Base-by-base conservation (phyloP, 2,797 vertebrate genomes). In the Dermochelys coriacea region DNA sequence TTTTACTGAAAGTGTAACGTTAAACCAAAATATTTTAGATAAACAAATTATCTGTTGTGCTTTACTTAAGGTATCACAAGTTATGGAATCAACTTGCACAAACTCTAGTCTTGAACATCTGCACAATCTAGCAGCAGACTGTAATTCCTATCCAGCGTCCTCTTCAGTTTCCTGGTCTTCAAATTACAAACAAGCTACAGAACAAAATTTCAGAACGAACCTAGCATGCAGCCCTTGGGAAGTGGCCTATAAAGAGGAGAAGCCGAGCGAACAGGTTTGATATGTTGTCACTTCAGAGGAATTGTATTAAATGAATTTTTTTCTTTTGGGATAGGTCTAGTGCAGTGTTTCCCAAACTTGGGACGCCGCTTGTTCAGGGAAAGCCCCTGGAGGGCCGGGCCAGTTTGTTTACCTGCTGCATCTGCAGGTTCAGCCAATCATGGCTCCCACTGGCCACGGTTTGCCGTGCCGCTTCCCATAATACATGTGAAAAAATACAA, bases 51-150 rank as follows among this genome's bases (percentile, higher is more conserved):
- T 54, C 27, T 84, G 71, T 79, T 93, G 84, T 90, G 16, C 55
- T 93, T 2, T 95, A 8, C 94, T 93, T 95, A 93, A 99, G 98
- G 97, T 98, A 79, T 98, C 98, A 61, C 98, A 98, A 45, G 97
- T 98, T 80, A 82, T 96, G 47, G 98, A 99, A 96, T 98, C 98
- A 27, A 97, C 80, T 52, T 96, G 95, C 61, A 81, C 57, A 95
- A 98, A 98, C 88, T 97, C 95, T 96, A 97, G 97, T 6, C 95
- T 96, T 23, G 97, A 98, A 93, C 97, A 97, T 85, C 96, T 97
- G 77, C 97, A 97, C 27, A 95, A 29, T 61, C 59, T 29, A 68
- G 52, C 19, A 25, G 92, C 98, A 94, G 79, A 50, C 37, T 91
- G 88, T 87, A 98, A 94, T 91, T 96, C 97, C 6, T 96, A 96